Evolutionary conservation across 2,113 vertebrate species (phyloP).

Genomic region (Cacatua alba): DNA sequence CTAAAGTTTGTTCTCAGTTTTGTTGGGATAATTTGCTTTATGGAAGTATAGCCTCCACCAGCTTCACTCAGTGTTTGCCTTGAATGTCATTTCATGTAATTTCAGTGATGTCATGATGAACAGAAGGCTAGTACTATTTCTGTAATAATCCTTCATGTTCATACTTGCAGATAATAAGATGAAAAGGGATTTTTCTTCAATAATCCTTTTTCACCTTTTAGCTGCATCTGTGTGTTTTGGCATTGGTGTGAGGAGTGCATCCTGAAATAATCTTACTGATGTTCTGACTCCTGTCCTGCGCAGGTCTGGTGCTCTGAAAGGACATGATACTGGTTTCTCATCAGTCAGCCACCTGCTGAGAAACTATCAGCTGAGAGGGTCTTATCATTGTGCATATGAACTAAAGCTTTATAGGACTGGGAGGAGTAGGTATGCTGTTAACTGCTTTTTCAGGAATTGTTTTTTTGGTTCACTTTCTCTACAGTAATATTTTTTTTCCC

Average conservation of each 20-base stretch:
- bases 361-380: neutral
- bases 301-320: neutral
- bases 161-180: neutral
- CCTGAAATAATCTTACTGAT: neutral
- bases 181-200: neutral
- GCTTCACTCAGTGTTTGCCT: neutral
- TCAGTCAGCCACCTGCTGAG: neutral
- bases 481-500: neutral
- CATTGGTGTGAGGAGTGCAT: neutral
- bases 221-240: neutral
- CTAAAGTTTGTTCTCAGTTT: neutral
- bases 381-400: neutral
- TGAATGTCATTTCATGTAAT: neutral
- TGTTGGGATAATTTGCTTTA: neutral
- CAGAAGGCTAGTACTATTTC: neutral
- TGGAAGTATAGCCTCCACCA: neutral
- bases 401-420: neutral
- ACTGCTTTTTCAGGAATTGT: neutral
- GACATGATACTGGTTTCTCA: neutral
- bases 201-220: neutral
- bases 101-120: neutral
- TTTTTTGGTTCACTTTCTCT: neutral
- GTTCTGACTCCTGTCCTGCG: neutral
- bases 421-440: neutral
- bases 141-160: neutral